Evolutionary conservation across 2,797 vertebrate genomes (phyloP).

Genomic region (Ctenosaura bakeri): DNA sequence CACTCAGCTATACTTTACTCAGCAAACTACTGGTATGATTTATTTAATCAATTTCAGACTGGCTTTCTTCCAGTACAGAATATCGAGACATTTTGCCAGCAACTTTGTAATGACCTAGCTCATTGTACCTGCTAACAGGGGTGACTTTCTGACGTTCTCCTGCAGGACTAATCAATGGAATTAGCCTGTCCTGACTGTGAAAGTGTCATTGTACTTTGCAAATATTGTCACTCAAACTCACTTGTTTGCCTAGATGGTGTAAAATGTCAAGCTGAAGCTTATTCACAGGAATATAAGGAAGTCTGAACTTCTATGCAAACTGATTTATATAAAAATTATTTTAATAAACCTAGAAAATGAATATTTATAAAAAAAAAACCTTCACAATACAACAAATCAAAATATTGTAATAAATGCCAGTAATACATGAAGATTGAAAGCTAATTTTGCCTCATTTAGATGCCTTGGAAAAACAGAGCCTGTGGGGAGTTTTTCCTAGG

Average conservation of each 20-base stretch:
- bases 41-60: constrained; percentile 39
- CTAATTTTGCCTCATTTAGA: no score
- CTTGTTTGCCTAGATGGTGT: constrained; percentile 12
- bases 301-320: background rate
- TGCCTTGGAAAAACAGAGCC: no score
- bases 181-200: constrained; percentile 22
- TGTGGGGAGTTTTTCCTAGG: no score
- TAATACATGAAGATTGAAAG: no score
- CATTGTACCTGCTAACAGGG: background rate
- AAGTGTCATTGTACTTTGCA: constrained; percentile 30
- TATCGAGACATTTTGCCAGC: constrained; percentile 18
- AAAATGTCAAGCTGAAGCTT: background rate
- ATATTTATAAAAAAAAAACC: background rate
- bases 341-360: background rate
- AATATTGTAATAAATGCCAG: background rate
- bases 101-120: constrained; percentile 35
- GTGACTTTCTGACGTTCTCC: constrained; percentile 7
- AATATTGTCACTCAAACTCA: background rate
- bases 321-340: background rate
- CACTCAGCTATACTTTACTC: constrained; percentile 23
- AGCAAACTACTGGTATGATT: constrained; percentile 17
- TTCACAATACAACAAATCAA: background rate
- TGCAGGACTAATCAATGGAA: background rate
- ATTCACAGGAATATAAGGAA: background rate
- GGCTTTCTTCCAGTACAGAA: constrained; percentile 14